Conservation (phyloP, 2,888 invertebrate species). For the Eulithis prunata region DNA sequence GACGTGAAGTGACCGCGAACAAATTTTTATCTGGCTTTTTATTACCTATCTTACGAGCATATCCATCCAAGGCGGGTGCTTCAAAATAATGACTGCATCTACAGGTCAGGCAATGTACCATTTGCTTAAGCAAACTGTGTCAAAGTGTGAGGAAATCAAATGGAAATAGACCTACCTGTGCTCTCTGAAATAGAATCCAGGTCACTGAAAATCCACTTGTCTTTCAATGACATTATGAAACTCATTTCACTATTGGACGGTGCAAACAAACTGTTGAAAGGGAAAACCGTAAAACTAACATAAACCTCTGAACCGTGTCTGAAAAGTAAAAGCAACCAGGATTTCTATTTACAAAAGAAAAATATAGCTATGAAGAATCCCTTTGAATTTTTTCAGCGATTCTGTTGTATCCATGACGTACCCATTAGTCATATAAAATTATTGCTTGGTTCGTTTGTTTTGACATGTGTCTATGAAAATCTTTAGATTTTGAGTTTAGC, state of each 20-base stretch:
- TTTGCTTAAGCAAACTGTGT: constrained; percentile 54
- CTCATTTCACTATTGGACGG: constrained; percentile 21
- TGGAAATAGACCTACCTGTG: constrained; percentile 66
- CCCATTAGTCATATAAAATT: constrained; percentile 34
- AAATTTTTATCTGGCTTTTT: background rate
- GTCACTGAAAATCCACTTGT: constrained; percentile 44
- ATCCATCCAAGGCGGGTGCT: no score
- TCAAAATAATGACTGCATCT: background rate
- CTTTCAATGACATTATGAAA: constrained; percentile 39
- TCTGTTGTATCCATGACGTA: constrained; percentile 29
- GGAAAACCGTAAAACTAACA: constrained; percentile 25
- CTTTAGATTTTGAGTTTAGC: constrained; percentile 39
- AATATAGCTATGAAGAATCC: constrained; percentile 20
- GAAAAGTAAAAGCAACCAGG: constrained; percentile 14
- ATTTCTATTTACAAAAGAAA: constrained; percentile 13
- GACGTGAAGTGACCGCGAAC: background rate
- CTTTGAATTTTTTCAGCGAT: constrained; percentile 26
- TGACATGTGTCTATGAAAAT: constrained; percentile 49
- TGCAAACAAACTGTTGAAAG: constrained; percentile 22
- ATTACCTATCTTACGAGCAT: no score
- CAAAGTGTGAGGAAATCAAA: constrained; percentile 64
- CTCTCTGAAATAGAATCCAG: constrained; percentile 59
- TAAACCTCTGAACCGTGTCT: constrained; percentile 21
- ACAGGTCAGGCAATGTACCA: constrained; percentile 18
- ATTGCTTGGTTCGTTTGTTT: constrained; percentile 42